A percentile compares a stretch with the other conserved stretches of the same genome.
phyloP scores from a whole-genome alignment of 2,113 vertebrate genomes.

The Glaucomys volans region DNA sequence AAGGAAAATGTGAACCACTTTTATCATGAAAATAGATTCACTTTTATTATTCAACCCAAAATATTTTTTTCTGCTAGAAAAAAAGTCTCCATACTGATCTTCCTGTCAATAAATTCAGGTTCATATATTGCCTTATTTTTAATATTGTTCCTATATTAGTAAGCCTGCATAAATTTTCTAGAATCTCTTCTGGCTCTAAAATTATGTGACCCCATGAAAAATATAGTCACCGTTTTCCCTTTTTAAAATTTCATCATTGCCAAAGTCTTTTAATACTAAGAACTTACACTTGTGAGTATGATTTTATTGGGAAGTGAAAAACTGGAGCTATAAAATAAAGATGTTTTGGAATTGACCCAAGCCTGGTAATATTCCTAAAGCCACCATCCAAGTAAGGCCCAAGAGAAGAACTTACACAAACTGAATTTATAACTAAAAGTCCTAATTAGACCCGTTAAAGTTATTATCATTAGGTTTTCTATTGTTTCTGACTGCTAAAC shows the following conservation, averaged over 20 bases:
- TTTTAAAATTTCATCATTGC: background rate
- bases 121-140: background rate
- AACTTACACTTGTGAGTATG: conserved; percentile 9
- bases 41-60: conserved; percentile 18
- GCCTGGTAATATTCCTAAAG: conserved; percentile 42
- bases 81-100: background rate
- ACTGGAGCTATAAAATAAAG: conserved; percentile 4
- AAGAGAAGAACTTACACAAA: conserved; percentile 46
- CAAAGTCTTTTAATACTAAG: background rate
- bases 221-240: conserved; percentile 9
- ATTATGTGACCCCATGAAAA: background rate
- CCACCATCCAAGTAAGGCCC: background rate
- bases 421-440: conserved; percentile 46
- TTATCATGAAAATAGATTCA: conserved; percentile 4
- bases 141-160: background rate
- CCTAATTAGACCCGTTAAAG: conserved; percentile 54
- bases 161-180: background rate
- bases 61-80: background rate
- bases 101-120: background rate
- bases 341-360: conserved; percentile 24
- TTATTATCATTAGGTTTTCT: conserved; percentile 59
- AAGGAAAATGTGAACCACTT: background rate
- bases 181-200: background rate
- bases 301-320: conserved; percentile 18
- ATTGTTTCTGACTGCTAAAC: conserved; percentile 33